These are phyloP conservation scores for Callocephalon fimbriatum DNA, from an alignment of 2,113 vertebrate genomes.

Conservation along the genomic window DNA sequence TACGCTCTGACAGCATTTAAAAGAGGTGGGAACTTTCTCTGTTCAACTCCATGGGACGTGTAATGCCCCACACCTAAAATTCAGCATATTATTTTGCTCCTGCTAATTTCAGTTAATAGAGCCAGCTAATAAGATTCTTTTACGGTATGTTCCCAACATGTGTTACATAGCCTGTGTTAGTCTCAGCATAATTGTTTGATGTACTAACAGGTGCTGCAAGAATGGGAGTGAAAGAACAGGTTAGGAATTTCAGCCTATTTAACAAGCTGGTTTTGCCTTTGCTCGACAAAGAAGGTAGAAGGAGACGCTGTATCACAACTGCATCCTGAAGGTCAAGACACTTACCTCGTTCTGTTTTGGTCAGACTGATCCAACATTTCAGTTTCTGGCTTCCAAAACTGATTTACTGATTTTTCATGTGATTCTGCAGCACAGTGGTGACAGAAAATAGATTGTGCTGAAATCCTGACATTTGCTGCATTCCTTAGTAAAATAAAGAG, in stretches of 20 bases:
- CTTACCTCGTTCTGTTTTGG: neutral
- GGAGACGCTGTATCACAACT: neutral
- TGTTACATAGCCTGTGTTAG: neutral
- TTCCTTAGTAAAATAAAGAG: neutral
- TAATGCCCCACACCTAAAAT: constrained; percentile 3
- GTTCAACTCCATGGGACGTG: constrained; percentile 6
- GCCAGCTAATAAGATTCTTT: neutral
- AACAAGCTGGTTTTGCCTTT: neutral
- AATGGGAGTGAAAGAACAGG: neutral
- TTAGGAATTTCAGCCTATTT: neutral
- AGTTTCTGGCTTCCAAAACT: neutral
- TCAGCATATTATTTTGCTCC: neutral
- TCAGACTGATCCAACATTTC: neutral
- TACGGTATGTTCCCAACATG: neutral
- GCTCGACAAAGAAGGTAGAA: neutral
- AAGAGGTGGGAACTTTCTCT: neutral
- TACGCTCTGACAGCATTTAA: constrained; percentile 2
- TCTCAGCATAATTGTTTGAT: neutral
- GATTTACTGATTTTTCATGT: neutral
- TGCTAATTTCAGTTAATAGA: constrained; percentile 14
- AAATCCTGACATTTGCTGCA: neutral
- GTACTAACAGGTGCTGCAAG: neutral
- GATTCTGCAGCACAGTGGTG: neutral
- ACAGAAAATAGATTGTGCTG: neutral
- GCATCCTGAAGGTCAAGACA: neutral